Evolutionary conservation across 1,140 invertebrate genomes (phyloP).

Genomic region (Meteorus sp.): DNA sequence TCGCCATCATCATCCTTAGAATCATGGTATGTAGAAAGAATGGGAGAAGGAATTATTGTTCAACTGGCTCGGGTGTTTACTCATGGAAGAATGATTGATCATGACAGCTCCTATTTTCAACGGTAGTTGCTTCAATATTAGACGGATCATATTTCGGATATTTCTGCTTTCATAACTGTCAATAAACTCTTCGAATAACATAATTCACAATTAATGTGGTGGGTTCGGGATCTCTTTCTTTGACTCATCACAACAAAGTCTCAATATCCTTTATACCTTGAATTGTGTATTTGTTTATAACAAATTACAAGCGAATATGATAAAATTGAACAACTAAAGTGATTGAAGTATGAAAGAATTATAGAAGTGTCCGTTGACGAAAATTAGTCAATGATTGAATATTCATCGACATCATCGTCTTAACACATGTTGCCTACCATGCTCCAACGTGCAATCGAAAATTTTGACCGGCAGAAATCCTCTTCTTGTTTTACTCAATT

Average conservation of each 20-base stretch:
- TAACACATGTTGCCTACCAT: too few species aligned
- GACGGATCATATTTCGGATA: constrained; percentile 37
- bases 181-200: constrained; percentile 7
- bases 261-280: too few species aligned
- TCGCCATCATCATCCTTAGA: constrained; percentile 8
- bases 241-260: too few species aligned
- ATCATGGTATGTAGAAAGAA: constrained; percentile 57
- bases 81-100: constrained; percentile 48
- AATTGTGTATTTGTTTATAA: too few species aligned
- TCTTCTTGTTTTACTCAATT: neutral
- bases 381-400: too few species aligned
- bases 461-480: neutral
- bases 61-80: constrained; percentile 45
- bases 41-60: constrained; percentile 34
- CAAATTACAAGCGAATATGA: too few species aligned
- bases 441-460: neutral
- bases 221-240: too few species aligned
- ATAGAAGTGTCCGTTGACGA: too few species aligned
- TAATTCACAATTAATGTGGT: too few species aligned
- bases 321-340: too few species aligned
- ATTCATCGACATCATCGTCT: too few species aligned
- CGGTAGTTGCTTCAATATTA: constrained; percentile 25
- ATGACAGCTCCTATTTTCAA: constrained; percentile 46
- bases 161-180: constrained; percentile 16
- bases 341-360: too few species aligned